Evolutionary conservation across 2,888 invertebrate species (phyloP), one percentile per base, ranked within the genome.

Genomic region (Arrhopalites spinosus): DNA sequence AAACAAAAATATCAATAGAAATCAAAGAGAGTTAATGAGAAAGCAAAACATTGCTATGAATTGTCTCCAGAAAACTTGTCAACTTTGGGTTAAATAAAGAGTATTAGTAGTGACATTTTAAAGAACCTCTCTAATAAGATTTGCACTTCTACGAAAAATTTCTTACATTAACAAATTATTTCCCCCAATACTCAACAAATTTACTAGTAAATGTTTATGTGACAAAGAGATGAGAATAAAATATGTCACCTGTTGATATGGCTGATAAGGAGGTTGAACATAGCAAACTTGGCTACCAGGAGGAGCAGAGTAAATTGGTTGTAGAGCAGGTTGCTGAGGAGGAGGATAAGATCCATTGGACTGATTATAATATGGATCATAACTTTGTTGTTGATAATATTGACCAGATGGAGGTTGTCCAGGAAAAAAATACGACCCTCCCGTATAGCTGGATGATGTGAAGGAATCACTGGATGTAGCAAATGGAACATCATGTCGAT

Each of bases 181-280:
- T n/a, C n/a, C n/a, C n/a, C n/a, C n/a, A n/a, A n/a, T n/a, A n/a
- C n/a, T n/a, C n/a, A n/a, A n/a, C n/a, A n/a, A n/a, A n/a, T n/a
- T n/a, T n/a, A n/a, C n/a, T n/a, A n/a, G n/a, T n/a, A n/a, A n/a
- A n/a, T n/a, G n/a, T n/a, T n/a, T n/a, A n/a, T n/a, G n/a, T n/a
- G n/a, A n/a, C n/a, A n/a, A n/a, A n/a, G n/a, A n/a, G n/a, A n/a
- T n/a, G n/a, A n/a, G n/a, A n/a, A n/a, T n/a, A n/a, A n/a, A n/a
- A n/a, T n/a, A n/a, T n/a, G n/a, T n/a, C 43, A 71, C 71, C 20
- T 71, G 76, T 30, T 72, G 76, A n/a, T 76, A 76, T 20, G 68
- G 59, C 69, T 78, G 80, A 74, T 79, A 80, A 30, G 79, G 80
- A 50, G 78, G 77, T 73, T 77, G 79, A 76, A 80, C 75, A 73